Evolutionary conservation across 2,888 invertebrate genomes (phyloP).

Genomic region (Amphipoea oculea): DNA sequence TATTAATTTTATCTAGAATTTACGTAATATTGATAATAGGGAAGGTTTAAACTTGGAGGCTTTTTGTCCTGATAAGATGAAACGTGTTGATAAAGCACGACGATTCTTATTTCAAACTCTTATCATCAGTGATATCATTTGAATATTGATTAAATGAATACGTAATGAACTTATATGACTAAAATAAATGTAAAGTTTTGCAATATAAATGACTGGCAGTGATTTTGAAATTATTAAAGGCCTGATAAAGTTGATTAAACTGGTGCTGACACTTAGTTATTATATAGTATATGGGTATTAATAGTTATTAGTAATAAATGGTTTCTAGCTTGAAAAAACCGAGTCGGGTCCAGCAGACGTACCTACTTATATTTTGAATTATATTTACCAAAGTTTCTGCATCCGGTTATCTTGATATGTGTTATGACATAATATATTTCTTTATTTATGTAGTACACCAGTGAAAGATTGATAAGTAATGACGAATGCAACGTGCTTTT

Average conservation of each 20-base stretch:
- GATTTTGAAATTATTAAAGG: not conserved
- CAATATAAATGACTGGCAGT: not conserved
- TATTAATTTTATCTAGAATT: conserved; percentile 62
- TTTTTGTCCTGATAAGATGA: conserved; percentile 61
- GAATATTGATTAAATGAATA: conserved; percentile 20
- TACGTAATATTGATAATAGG: conserved; percentile 50
- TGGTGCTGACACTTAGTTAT: not conserved
- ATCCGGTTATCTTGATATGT: too few relatives aligned
- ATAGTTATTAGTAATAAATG: not conserved
- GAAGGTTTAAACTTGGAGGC: conserved; percentile 19
- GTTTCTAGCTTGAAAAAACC: not conserved
- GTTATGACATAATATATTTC: too few relatives aligned
- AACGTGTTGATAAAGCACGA: conserved; percentile 69
- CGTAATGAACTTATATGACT: conserved; percentile 1
- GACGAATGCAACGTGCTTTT: too few relatives aligned
- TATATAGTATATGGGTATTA: not conserved
- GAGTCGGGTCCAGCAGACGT: not conserved
- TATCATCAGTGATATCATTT: conserved; percentile 27
- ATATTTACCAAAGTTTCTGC: too few relatives aligned
- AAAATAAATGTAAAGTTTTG: conserved; percentile 13
- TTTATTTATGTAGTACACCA: too few relatives aligned
- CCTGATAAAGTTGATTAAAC: not conserved
- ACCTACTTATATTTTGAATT: too few relatives aligned
- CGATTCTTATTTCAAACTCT: conserved; percentile 16
- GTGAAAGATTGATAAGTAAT: too few relatives aligned